Conservation (phyloP, 2,113 vertebrate species). For the Gavialis gangeticus region DNA sequence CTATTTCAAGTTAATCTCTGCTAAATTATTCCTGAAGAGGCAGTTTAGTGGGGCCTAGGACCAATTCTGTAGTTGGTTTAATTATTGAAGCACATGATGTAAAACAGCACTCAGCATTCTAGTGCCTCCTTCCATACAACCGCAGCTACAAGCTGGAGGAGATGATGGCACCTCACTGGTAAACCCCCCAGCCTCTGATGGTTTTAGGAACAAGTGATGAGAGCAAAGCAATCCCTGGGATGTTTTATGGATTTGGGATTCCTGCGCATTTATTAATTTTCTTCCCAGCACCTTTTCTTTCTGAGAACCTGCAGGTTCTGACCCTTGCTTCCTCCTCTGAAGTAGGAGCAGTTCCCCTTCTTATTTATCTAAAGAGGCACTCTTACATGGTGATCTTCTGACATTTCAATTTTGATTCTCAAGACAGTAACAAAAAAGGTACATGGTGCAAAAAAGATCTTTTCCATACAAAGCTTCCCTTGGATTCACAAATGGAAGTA, state of each 20-base stretch:
- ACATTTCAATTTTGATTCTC: background rate
- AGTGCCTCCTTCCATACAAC: background rate
- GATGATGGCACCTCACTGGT: fast-evolving
- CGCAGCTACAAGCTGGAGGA: background rate
- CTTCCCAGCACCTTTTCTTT: background rate
- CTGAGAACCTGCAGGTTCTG: background rate
- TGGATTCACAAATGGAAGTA: background rate
- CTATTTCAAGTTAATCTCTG: constrained; percentile 32
- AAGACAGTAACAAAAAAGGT: background rate
- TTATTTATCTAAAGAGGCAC: background rate
- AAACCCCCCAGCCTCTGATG: background rate
- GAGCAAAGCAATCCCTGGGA: fast-evolving
- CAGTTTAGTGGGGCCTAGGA: background rate
- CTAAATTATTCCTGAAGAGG: background rate
- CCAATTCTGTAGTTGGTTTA: background rate
- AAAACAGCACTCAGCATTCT: fast-evolving
- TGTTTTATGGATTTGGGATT: background rate
- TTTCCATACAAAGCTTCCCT: background rate
- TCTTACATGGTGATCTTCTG: background rate
- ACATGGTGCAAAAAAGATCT: background rate
- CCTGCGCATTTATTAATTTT: background rate
- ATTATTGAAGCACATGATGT: background rate
- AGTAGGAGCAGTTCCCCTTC: background rate
- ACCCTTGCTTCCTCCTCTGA: background rate
- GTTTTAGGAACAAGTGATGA: background rate